Percentiles rank a stretch among this genome's conserved stretches.
Conservation (phyloP, 2,797 vertebrate genomes). For the Sphaeramia orbicularis region DNA sequence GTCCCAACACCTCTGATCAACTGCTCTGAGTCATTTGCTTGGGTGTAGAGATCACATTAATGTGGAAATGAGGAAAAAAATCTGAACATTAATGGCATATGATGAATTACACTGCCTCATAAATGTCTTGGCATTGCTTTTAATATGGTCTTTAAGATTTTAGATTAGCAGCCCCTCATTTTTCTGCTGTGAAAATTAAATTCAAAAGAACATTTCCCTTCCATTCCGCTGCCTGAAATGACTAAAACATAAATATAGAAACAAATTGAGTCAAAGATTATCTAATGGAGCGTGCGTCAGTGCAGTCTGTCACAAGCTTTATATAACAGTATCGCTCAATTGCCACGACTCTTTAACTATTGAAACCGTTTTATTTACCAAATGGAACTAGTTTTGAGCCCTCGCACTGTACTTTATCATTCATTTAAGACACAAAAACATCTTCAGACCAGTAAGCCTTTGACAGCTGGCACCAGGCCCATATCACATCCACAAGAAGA, state of each 20-base stretch:
- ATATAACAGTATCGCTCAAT: slow-evolving; percentile 64
- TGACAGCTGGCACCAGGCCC: slow-evolving; percentile 64
- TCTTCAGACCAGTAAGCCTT: slow-evolving; percentile 50
- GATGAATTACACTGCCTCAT: slow-evolving; percentile 65
- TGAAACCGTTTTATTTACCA: slow-evolving; percentile 56
- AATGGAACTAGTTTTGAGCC: slow-evolving; percentile 43
- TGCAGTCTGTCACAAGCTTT: slow-evolving; percentile 75
- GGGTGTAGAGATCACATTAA: slow-evolving; percentile 62
- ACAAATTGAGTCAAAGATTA: slow-evolving; percentile 82
- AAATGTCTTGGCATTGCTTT: slow-evolving; percentile 74
- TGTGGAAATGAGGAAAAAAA: slow-evolving; percentile 58
- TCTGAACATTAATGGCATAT: slow-evolving; percentile 66
- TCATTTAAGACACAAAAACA: slow-evolving; percentile 54
- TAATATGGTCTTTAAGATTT: slow-evolving; percentile 78
- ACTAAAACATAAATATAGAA: slow-evolving; percentile 80
- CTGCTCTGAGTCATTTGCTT: slow-evolving; percentile 53
- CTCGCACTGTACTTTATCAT: slow-evolving; percentile 47
- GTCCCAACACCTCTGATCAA: slow-evolving; percentile 57
- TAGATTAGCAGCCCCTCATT: slow-evolving; percentile 73
- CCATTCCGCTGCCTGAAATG: slow-evolving; percentile 67
- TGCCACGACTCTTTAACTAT: slow-evolving; percentile 59
- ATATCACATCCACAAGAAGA: slow-evolving; percentile 47
- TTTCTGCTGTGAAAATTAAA: slow-evolving; percentile 73
- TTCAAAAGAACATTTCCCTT: slow-evolving; percentile 71
- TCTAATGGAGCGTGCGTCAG: slow-evolving; percentile 77